Evolutionary conservation across 2,113 vertebrate species (phyloP).

Genomic region (Poeciliopsis prolifica): DNA sequence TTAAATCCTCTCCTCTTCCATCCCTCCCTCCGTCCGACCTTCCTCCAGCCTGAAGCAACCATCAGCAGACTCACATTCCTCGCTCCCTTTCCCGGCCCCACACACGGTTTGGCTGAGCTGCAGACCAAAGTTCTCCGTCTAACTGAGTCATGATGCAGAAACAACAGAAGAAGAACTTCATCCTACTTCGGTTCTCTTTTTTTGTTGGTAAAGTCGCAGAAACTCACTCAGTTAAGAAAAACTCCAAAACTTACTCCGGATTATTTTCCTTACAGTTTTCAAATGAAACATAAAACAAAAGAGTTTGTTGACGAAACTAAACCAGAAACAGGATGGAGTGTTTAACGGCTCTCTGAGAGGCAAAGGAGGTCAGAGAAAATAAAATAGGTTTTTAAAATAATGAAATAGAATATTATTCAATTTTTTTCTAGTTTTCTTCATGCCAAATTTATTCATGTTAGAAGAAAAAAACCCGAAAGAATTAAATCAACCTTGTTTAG

Average conservation of each 20-base stretch:
- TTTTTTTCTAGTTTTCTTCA: neutral
- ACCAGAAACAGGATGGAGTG: too few species aligned
- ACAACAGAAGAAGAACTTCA: too few species aligned
- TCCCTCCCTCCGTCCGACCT: constrained; percentile 63
- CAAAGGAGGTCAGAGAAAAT: neutral
- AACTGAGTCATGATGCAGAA: neutral
- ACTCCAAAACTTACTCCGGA: neutral
- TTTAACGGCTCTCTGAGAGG: neutral
- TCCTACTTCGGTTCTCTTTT: neutral
- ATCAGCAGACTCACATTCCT: constrained; percentile 77
- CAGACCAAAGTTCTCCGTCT: constrained; percentile 24
- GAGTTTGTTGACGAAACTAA: neutral
- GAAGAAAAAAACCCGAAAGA: too few species aligned
- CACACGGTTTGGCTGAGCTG: constrained; percentile 55
- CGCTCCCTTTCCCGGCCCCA: constrained; percentile 76
- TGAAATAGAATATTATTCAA: neutral
- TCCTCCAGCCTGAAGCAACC: constrained; percentile 76
- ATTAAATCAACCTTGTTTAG: neutral
- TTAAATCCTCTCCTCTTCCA: constrained; percentile 67
- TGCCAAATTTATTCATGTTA: neutral
- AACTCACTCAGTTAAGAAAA: neutral
- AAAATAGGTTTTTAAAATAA: neutral
- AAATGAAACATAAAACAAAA: neutral
- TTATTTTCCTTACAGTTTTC: neutral
- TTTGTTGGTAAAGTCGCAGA: neutral